Evolutionary conservation across 2,113 vertebrate genomes (phyloP).

Genomic region (Hypocryptadius cinnamomeus): DNA sequence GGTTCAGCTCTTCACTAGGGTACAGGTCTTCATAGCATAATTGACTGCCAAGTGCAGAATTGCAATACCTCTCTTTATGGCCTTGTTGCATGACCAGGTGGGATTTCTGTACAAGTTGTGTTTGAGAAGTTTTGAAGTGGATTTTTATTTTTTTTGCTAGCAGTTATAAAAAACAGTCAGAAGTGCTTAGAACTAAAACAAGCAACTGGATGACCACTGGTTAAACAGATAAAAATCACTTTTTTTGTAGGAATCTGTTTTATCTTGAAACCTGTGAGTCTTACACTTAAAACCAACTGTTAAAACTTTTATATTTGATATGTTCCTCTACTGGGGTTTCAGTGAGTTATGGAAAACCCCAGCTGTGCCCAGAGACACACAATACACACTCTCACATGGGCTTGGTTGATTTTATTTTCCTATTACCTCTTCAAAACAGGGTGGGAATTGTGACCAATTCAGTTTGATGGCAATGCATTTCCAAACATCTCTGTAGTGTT

Average conservation of each 20-base stretch:
- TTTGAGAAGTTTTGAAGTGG: neutral
- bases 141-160: neutral
- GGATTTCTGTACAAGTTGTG: neutral
- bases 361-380: neutral
- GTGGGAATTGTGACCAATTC: neutral
- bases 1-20: neutral
- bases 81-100: neutral
- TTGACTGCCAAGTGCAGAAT: neutral
- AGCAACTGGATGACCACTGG: neutral
- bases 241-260: neutral
- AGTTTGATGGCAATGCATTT: neutral
- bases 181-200: neutral
- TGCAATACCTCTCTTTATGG: neutral
- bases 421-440: neutral
- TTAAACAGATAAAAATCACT: neutral
- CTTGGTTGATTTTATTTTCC: neutral
- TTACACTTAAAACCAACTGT: neutral
- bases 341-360: neutral
- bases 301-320: neutral
- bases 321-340: neutral
- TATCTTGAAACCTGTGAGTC: neutral
- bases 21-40: neutral
- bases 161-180: neutral
- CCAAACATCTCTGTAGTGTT: neutral
- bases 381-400: accelerated